Evolutionary conservation across 2,113 vertebrate genomes (phyloP).

Genomic region (Dicentrarchus labrax): DNA sequence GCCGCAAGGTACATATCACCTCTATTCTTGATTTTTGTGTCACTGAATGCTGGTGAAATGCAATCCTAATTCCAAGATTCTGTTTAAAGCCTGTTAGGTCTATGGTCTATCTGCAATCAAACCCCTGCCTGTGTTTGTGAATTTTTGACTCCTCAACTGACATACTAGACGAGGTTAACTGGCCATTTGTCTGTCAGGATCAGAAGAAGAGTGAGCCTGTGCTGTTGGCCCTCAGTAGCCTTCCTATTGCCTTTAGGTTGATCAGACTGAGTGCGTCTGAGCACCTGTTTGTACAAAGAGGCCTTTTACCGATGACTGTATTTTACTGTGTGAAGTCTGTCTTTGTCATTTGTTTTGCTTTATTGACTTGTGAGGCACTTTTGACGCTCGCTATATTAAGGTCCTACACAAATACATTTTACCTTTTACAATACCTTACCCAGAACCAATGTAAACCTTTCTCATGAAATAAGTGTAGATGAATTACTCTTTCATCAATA

Average conservation of each 20-base stretch:
- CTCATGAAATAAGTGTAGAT: not conserved
- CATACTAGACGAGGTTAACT: not conserved
- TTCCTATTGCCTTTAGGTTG: not conserved
- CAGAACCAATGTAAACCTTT: slow-evolving; percentile 25
- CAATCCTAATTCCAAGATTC: slow-evolving; percentile 1
- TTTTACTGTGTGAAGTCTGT: slow-evolving; percentile 19
- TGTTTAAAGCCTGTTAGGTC: not conserved
- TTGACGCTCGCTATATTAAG: not conserved
- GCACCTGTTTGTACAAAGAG: slow-evolving; percentile 27
- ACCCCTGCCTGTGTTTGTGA: not conserved
- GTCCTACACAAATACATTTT: slow-evolving; percentile 23
- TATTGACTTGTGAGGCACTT: slow-evolving; percentile 30
- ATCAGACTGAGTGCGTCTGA: slow-evolving; percentile 4
- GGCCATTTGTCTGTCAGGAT: not conserved
- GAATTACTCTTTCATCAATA: slow-evolving; percentile 17
- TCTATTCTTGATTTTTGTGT: slow-evolving; percentile 38
- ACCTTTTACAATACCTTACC: not conserved
- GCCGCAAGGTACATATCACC: slow-evolving; percentile 13
- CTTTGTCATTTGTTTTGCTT: slow-evolving; percentile 29
- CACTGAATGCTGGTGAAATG: slow-evolving; percentile 6
- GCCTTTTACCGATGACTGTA: slow-evolving; percentile 21
- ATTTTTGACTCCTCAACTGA: not conserved
- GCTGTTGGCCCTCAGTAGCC: not conserved
- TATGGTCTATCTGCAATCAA: not conserved
- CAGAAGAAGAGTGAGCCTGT: not conserved